A percentile compares a stretch with the other conserved stretches of the same genome.
These are phyloP conservation scores for Trematocara marginatum DNA, from an alignment of 2,113 vertebrate genomes.

Conservation along the genomic window DNA sequence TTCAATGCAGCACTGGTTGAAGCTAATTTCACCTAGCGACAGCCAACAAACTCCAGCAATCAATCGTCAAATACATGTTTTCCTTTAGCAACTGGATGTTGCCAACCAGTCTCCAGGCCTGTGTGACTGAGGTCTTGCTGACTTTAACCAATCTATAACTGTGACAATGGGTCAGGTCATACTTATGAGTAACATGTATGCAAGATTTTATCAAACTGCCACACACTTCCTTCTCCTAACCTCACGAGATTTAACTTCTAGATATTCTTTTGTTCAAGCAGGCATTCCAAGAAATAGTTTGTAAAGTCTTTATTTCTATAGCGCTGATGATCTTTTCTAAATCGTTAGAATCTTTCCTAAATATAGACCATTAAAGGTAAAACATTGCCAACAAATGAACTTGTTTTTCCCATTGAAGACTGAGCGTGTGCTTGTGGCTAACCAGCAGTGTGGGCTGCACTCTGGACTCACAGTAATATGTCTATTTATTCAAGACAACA, in stretches of 20 bases:
- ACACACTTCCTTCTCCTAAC: background rate
- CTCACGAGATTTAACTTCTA: background rate
- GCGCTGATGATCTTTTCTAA: background rate
- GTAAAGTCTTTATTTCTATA: background rate
- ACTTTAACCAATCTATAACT: background rate
- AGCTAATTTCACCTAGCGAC: background rate
- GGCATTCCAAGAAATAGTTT: background rate
- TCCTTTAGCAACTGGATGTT: background rate
- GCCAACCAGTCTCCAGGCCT: background rate
- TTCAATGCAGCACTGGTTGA: background rate
- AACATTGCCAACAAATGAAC: background rate
- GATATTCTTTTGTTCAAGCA: background rate
- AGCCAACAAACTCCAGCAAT: background rate
- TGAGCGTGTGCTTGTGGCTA: slow-evolving; percentile 9
- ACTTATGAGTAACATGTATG: background rate
- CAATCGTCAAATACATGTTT: background rate
- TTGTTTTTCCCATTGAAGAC: slow-evolving; percentile 1
- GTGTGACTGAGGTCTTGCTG: background rate
- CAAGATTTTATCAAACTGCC: background rate
- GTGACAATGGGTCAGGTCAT: background rate
- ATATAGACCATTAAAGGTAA: background rate
- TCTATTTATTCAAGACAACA: slow-evolving; percentile 53
- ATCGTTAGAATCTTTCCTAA: background rate
- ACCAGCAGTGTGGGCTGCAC: slow-evolving; percentile 20
- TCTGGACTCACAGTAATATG: slow-evolving; percentile 33